phyloP scores from a whole-genome alignment of 2,888 invertebrate genomes.

The Empis livida region DNA sequence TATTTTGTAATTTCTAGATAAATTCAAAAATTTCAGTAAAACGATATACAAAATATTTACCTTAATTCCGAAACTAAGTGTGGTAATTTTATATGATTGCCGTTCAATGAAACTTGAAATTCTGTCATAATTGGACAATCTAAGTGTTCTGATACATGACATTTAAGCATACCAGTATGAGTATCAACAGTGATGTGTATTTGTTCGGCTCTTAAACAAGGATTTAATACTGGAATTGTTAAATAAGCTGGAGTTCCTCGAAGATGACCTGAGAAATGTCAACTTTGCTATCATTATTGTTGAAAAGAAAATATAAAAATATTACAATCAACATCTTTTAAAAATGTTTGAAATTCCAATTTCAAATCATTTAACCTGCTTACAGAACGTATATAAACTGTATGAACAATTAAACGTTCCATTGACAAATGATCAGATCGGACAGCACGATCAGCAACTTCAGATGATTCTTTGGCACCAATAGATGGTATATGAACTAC shows the following conservation, averaged over 20 bases:
- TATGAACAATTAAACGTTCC: constrained; percentile 87
- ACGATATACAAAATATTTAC: constrained; percentile 10
- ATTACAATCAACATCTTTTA: constrained; percentile 60
- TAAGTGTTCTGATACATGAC: constrained; percentile 85
- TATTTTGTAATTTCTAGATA: constrained; percentile 21
- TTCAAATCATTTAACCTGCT: constrained; percentile 72
- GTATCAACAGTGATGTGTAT: constrained; percentile 87
- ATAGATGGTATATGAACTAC: constrained; percentile 50
- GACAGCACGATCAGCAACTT: constrained; percentile 64
- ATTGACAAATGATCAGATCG: constrained; percentile 87
- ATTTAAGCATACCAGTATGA: constrained; percentile 82
- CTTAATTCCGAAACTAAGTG: constrained; percentile 53
- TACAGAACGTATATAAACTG: constrained; percentile 84
- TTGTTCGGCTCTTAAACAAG: constrained; percentile 84
- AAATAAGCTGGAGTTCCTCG: constrained; percentile 88
- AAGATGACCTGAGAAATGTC: constrained; percentile 52
- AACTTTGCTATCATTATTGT: constrained; percentile 6
- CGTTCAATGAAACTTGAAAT: constrained; percentile 66
- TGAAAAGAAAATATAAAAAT: constrained; percentile 18
- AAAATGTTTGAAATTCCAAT: constrained; percentile 39
- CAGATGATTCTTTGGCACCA: constrained; percentile 37
- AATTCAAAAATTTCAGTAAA: not conserved
- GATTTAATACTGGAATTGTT: constrained; percentile 77
- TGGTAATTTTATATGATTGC: constrained; percentile 54
- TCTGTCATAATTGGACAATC: constrained; percentile 64